phyloP scores from a whole-genome alignment of 2,888 invertebrate species.

The Eupithecia tripunctaria region DNA sequence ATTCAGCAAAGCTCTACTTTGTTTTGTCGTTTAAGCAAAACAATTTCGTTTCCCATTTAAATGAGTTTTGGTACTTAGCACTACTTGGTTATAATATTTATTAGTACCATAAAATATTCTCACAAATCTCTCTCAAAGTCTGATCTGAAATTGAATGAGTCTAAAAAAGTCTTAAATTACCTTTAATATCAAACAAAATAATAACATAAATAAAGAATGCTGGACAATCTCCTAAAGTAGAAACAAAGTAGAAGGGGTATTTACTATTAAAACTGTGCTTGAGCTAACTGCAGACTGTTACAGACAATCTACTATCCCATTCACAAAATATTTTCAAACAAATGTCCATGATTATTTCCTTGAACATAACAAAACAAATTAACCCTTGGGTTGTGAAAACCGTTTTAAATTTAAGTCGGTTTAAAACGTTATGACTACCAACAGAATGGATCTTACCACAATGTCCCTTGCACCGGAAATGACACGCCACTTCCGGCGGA shows the following conservation, averaged over 20 bases:
- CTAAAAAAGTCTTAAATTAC: no score
- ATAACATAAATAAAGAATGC: no score
- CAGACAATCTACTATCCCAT: no score
- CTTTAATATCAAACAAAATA: no score
- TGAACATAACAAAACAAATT: not conserved
- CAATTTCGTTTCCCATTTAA: constrained; percentile 62
- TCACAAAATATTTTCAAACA: not conserved
- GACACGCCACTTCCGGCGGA: constrained; percentile 64
- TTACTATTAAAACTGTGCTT: no score
- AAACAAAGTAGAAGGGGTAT: no score
- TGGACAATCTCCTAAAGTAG: no score
- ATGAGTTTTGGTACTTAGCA: constrained; percentile 40
- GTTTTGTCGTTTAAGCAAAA: constrained; percentile 60
- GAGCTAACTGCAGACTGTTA: no score
- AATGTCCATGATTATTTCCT: not conserved
- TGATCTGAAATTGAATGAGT: no score
- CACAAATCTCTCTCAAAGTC: not conserved
- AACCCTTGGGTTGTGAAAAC: not conserved
- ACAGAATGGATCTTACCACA: constrained; percentile 12
- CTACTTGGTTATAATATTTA: not conserved
- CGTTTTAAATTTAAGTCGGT: not conserved
- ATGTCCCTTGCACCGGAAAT: constrained; percentile 21
- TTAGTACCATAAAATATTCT: not conserved
- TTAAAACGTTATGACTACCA: not conserved
- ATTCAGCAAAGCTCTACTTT: constrained; percentile 68